A percentile compares a stretch with the other conserved stretches of the same genome.
Evolutionary conservation across 2,888 invertebrate species (phyloP).

Genomic region (Melinaea marsaeus): DNA sequence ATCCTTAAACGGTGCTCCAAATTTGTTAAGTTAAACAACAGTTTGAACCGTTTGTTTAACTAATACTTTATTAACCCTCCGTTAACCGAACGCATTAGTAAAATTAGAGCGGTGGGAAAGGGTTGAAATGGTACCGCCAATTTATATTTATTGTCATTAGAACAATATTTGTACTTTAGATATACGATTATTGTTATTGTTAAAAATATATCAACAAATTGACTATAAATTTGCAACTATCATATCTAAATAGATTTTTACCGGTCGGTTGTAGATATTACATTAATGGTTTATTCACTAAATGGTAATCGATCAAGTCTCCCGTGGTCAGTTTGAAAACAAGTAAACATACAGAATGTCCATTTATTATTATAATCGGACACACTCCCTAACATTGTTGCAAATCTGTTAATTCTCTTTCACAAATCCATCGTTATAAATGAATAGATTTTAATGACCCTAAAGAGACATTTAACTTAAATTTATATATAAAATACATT

Average conservation of each 20-base stretch:
- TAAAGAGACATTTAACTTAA: not conserved
- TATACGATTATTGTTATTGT: slow-evolving; percentile 70
- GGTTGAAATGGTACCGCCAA: slow-evolving; percentile 56
- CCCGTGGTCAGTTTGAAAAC: slow-evolving; percentile 33
- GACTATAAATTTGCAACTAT: slow-evolving; percentile 9
- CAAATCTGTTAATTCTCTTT: slow-evolving; percentile 17
- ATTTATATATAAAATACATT: too few relatives aligned
- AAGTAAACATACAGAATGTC: slow-evolving; percentile 46
- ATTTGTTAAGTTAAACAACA: slow-evolving; percentile 63
- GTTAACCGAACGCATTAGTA: slow-evolving; percentile 69
- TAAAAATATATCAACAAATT: slow-evolving; percentile 14
- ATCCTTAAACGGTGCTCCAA: slow-evolving; percentile 19
- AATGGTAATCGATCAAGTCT: slow-evolving; percentile 54
- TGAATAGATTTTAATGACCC: too few relatives aligned
- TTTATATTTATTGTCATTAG: slow-evolving; percentile 76
- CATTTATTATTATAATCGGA: slow-evolving; percentile 37
- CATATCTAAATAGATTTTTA: not conserved
- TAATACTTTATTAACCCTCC: slow-evolving; percentile 62
- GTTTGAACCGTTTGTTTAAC: slow-evolving; percentile 65
- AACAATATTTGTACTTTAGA: slow-evolving; percentile 75
- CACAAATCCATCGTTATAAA: slow-evolving; percentile 41
- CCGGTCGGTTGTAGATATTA: slow-evolving; percentile 13
- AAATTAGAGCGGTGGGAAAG: slow-evolving; percentile 78
- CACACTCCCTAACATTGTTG: not conserved
- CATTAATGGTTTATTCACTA: slow-evolving; percentile 63